phyloP scores from a whole-genome alignment of 2,113 vertebrate genomes.

The Limanda limanda region DNA sequence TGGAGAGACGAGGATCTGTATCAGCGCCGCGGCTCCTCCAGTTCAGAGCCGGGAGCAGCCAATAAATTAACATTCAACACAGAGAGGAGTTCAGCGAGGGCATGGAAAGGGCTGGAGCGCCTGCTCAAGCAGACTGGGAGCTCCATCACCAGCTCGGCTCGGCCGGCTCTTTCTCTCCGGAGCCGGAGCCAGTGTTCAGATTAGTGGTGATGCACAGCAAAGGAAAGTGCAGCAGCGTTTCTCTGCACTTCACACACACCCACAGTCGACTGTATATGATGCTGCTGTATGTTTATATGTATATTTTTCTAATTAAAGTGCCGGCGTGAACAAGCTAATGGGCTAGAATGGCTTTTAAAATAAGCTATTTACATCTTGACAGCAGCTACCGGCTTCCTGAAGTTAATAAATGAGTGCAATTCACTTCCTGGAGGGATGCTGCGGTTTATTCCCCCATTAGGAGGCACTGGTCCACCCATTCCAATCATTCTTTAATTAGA shows the following conservation, averaged over 20 bases:
- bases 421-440: constrained; percentile 70
- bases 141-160: constrained; percentile 38
- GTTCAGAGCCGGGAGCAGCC: constrained; percentile 51
- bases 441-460: constrained; percentile 74
- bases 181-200: constrained; percentile 42
- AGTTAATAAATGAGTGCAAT: constrained; percentile 76
- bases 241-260: constrained; percentile 9
- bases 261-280: neutral
- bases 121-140: constrained; percentile 44
- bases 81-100: constrained; percentile 61
- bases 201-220: constrained; percentile 34
- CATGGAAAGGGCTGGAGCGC: constrained; percentile 52
- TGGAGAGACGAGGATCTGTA: constrained; percentile 40
- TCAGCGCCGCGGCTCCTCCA: constrained; percentile 23
- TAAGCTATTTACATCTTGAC: constrained; percentile 74
- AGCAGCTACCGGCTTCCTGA: constrained; percentile 63
- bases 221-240: constrained; percentile 2
- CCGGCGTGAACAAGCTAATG: constrained; percentile 25
- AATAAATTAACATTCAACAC: constrained; percentile 73
- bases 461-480: constrained; percentile 65
- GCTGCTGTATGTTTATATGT: constrained; percentile 11
- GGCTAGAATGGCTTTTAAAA: constrained; percentile 60
- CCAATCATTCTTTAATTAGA: constrained; percentile 80
- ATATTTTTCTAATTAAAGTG: constrained; percentile 46
- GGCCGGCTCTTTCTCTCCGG: constrained; percentile 31